Evolutionary conservation across 1,140 invertebrate genomes (phyloP).

Genomic region (Drosophila auraria): DNA sequence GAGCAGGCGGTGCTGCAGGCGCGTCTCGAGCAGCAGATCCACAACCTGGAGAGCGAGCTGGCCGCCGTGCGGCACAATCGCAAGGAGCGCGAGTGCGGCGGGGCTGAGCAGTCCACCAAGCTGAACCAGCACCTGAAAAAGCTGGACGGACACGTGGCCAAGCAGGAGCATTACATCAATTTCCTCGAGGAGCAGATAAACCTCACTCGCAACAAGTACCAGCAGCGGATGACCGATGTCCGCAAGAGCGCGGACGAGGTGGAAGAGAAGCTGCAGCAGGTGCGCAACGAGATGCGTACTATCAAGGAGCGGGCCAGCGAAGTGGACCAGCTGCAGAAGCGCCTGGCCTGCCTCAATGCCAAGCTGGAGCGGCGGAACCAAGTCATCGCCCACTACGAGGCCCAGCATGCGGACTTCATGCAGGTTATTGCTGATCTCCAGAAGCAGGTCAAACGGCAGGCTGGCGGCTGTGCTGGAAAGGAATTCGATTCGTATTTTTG

Average conservation of each 20-base stretch:
- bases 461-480: neutral
- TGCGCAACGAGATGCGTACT: constrained; percentile 37
- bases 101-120: neutral
- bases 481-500: neutral
- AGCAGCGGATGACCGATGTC: constrained; percentile 47
- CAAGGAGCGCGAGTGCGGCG: constrained; percentile 22
- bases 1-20: constrained; percentile 12
- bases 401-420: constrained; percentile 41
- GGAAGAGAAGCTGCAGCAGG: constrained; percentile 41
- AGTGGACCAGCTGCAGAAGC: constrained; percentile 38
- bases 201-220: constrained; percentile 46
- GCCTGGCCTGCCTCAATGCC: constrained; percentile 9
- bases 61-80: neutral
- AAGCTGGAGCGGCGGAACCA: constrained; percentile 52
- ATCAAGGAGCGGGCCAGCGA: constrained; percentile 41
- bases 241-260: constrained; percentile 37
- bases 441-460: neutral
- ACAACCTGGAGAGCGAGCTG: constrained; percentile 33
- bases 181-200: constrained; percentile 64
- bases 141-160: constrained; percentile 16
- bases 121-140: constrained; percentile 10
- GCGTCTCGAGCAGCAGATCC: constrained; percentile 41
- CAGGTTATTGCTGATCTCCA: constrained; percentile 17
- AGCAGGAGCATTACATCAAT: constrained; percentile 55
- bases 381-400: constrained; percentile 53